phyloP scores from a whole-genome alignment of 2,113 vertebrate species.

The Cephalopterus ornatus region DNA sequence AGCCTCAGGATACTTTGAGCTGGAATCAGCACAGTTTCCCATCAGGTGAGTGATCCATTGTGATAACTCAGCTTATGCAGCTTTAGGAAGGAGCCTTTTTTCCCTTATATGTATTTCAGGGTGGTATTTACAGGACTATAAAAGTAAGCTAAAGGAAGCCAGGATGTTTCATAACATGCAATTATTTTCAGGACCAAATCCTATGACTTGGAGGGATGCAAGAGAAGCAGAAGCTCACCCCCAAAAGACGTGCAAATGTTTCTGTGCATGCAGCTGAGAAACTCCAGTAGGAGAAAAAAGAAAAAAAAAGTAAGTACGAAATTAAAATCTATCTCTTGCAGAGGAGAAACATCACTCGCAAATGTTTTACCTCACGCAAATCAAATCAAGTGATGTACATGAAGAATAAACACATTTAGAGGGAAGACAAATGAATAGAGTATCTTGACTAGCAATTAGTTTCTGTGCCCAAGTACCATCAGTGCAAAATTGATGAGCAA shows the following conservation, averaged over 20 bases:
- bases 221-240: background rate
- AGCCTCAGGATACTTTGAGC: background rate
- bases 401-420: slow-evolving; percentile 67
- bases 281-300: background rate
- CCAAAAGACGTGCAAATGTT: slow-evolving; percentile 26
- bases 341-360: slow-evolving; percentile 56
- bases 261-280: slow-evolving; percentile 15
- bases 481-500: slow-evolving; percentile 53
- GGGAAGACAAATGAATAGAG: slow-evolving; percentile 56
- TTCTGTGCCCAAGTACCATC: slow-evolving; percentile 57
- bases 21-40: background rate
- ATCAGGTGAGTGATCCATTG: background rate
- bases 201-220: background rate
- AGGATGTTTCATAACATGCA: background rate
- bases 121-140: background rate
- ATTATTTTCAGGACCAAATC: slow-evolving; percentile 11
- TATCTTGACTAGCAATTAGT: slow-evolving; percentile 65
- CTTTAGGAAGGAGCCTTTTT: background rate
- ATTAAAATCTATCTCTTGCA: slow-evolving; percentile 49
- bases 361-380: slow-evolving; percentile 68
- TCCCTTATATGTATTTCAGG: background rate
- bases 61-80: background rate
- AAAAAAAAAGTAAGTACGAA: background rate
- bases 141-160: background rate
- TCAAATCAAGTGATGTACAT: slow-evolving; percentile 68